Conservation (phyloP, 2,888 invertebrate species). For the Galeopsomyia nigrocyanea region DNA sequence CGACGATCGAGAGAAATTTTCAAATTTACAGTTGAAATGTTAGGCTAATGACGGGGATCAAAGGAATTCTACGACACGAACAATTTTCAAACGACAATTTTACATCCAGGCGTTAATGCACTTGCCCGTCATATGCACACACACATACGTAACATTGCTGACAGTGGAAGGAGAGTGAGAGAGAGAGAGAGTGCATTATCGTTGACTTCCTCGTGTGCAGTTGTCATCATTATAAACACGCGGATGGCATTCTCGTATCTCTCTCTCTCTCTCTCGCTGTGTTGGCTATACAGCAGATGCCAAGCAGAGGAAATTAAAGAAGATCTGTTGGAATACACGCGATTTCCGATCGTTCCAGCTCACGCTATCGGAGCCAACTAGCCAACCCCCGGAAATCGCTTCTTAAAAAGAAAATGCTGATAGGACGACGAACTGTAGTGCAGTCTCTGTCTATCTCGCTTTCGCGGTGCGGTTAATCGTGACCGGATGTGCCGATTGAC, state of each 20-base stretch:
- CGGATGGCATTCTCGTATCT: too few relatives aligned
- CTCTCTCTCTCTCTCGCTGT: too few relatives aligned
- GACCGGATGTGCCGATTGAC: conserved; percentile 65
- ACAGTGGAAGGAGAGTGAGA: too few relatives aligned
- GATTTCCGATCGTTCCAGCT: conserved; percentile 26
- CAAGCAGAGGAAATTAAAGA: conserved; percentile 27
- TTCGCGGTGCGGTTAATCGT: conserved; percentile 58
- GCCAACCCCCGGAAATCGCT: conserved; percentile 33
- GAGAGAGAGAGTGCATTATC: conserved; percentile 6
- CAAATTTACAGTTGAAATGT: too few relatives aligned
- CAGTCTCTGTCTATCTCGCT: neutral
- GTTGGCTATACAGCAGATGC: too few relatives aligned
- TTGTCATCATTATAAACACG: conserved; percentile 23
- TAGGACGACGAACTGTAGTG: conserved; percentile 38
- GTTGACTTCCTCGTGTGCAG: conserved; percentile 25
- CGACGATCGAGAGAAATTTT: too few relatives aligned
- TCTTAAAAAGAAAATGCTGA: conserved; percentile 41
- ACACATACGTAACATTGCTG: too few relatives aligned
- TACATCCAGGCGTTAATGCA: conserved; percentile 33
- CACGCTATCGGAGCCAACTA: neutral
- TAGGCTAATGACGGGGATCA: too few relatives aligned
- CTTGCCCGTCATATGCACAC: too few relatives aligned
- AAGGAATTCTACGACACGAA: too few relatives aligned
- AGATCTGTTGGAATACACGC: conserved; percentile 30
- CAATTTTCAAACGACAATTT: too few relatives aligned